phyloP scores from a whole-genome alignment of 1,140 invertebrate genomes.

The Conus betulinus region DNA sequence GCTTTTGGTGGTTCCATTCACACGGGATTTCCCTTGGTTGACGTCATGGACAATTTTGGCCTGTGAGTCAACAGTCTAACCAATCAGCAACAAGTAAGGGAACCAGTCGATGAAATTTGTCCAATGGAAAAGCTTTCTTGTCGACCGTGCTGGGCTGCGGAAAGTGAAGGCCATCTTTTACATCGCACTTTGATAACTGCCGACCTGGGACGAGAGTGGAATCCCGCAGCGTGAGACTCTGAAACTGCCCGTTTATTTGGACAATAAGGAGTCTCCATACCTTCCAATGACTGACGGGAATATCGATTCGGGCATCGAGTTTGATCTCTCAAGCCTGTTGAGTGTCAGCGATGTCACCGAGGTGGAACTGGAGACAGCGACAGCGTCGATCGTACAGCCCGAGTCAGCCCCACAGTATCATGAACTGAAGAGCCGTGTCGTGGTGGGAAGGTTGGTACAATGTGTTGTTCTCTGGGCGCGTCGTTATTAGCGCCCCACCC shows the following conservation, averaged over 20 bases:
- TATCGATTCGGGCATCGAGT: slow-evolving; percentile 37
- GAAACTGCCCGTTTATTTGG: too few species aligned
- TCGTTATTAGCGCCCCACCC: not conserved
- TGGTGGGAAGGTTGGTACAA: slow-evolving; percentile 35
- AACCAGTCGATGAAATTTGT: slow-evolving; percentile 7
- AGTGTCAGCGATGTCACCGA: slow-evolving; percentile 9
- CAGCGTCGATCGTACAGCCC: not conserved
- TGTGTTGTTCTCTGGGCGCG: not conserved
- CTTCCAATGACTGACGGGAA: slow-evolving; percentile 28
- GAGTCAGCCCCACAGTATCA: slow-evolving; percentile 8
- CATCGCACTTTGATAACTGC: not conserved
- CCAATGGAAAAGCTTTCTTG: not conserved
- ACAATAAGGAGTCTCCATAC: not conserved
- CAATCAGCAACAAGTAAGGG: not conserved
- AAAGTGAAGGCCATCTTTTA: not conserved
- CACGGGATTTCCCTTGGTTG: slow-evolving; percentile 26
- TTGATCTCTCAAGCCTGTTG: slow-evolving; percentile 31
- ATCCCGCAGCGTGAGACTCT: too few species aligned
- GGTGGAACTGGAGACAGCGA: not conserved
- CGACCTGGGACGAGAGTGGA: not conserved
- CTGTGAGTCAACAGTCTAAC: slow-evolving; percentile 14
- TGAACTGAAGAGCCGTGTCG: slow-evolving; percentile 38
- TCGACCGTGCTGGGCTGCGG: not conserved
- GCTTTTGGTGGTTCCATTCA: not conserved
- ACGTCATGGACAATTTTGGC: slow-evolving; percentile 30